Conservation (phyloP, 2,113 vertebrate genomes). For the Phaethornis superciliosus region DNA sequence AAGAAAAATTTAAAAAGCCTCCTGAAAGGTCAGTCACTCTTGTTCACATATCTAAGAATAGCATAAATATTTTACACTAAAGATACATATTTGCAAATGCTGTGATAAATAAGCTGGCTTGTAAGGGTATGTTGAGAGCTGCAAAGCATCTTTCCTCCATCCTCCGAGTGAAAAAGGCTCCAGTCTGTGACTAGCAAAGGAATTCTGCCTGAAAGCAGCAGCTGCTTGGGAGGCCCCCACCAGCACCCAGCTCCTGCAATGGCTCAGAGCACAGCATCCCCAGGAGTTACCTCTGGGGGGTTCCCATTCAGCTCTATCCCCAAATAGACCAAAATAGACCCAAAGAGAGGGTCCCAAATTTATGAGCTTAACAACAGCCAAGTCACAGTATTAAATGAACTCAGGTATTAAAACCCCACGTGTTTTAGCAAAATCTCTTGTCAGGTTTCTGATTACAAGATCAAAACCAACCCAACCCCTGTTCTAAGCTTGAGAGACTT, state of each 20-base stretch:
- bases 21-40: neutral
- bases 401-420: neutral
- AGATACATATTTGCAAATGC: neutral
- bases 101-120: neutral
- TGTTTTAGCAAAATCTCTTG: neutral
- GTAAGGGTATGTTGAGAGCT: neutral
- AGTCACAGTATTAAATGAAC: neutral
- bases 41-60: neutral
- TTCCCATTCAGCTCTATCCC: neutral
- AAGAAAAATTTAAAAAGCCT: constrained; percentile 16
- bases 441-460: neutral
- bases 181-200: neutral
- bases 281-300: neutral
- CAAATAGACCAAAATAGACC: too few relatives aligned
- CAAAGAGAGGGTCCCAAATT: neutral
- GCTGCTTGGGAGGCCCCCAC: neutral
- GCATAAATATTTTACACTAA: neutral
- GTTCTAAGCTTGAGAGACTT: neutral
- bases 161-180: neutral
- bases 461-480: neutral
- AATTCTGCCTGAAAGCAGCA: neutral
- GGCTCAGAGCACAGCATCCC: neutral
- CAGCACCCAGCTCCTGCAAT: neutral
- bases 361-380: neutral
- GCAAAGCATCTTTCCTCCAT: neutral